phyloP scores from a whole-genome alignment of 2,888 invertebrate species.

The Agrypnus murinus region DNA sequence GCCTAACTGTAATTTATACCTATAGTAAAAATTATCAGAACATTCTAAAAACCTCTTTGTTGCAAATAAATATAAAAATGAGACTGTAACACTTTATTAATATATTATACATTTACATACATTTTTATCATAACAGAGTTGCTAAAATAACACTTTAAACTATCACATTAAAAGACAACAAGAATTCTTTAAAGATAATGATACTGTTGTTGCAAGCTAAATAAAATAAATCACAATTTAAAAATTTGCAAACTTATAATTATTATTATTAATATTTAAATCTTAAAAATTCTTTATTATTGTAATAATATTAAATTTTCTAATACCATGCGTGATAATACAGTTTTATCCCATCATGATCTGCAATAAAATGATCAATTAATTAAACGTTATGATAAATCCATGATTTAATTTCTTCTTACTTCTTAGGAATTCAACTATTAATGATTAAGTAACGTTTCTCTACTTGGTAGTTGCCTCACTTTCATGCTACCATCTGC shows the following conservation, averaged over 20 bases:
- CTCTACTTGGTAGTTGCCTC: constrained; percentile 90
- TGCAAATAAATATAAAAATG: no score
- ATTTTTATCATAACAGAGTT: constrained; percentile 19
- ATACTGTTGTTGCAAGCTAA: constrained; percentile 4
- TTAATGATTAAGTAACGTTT: constrained; percentile 66
- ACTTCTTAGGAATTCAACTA: constrained; percentile 21
- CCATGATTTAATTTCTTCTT: background rate
- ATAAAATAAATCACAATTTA: background rate
- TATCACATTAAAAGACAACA: constrained; percentile 36
- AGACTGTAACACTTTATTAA: constrained; percentile 23
- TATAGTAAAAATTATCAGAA: no score
- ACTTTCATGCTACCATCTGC: constrained; percentile 99
- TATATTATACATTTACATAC: constrained; percentile 27
- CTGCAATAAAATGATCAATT: constrained; percentile 1
- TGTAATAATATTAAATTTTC: background rate
- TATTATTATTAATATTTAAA: background rate
- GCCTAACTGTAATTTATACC: no score
- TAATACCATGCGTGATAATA: background rate
- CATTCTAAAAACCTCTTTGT: no score
- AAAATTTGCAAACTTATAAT: no score
- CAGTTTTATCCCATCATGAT: background rate
- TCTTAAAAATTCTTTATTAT: background rate
- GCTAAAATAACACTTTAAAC: constrained; percentile 32
- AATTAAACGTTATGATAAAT: no score
- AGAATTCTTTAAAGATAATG: constrained; percentile 5